Evolutionary conservation across 2,113 vertebrate genomes (phyloP).

Genomic region (Apteryx mantelli): DNA sequence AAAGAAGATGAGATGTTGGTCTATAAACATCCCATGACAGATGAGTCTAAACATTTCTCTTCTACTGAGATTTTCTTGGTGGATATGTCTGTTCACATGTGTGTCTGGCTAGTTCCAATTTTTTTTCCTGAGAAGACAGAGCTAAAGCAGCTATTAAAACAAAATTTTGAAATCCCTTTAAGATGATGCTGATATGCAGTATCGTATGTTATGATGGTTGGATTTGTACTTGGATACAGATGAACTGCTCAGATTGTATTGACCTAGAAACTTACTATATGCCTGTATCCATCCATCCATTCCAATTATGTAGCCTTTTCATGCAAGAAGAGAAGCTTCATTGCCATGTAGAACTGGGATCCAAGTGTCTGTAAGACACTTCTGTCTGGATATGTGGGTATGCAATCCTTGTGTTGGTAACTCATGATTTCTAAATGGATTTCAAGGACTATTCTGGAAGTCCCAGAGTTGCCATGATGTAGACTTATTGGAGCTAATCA

Average conservation of each 20-base stretch:
- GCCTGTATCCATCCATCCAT: background rate
- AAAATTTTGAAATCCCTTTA: background rate
- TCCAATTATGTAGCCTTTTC: background rate
- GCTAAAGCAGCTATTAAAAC: background rate
- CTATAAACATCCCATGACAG: background rate
- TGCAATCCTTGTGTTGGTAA: background rate
- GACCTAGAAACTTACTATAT: background rate
- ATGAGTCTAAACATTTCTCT: background rate
- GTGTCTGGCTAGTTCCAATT: background rate
- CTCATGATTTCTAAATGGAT: background rate
- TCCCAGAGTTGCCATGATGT: background rate
- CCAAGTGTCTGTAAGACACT: background rate
- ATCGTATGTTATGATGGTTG: background rate
- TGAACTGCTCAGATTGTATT: background rate
- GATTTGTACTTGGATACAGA: accelerated
- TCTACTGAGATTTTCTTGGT: background rate
- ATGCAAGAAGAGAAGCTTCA: background rate
- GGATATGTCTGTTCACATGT: background rate
- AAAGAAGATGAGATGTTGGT: background rate
- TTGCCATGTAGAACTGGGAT: background rate
- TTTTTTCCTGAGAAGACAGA: background rate
- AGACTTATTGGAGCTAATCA: background rate
- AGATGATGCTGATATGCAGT: background rate
- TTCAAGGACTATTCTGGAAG: background rate
- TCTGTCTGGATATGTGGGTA: background rate